Conservation (phyloP, 2,797 vertebrate species). For the Pseudochromis fuscus region DNA sequence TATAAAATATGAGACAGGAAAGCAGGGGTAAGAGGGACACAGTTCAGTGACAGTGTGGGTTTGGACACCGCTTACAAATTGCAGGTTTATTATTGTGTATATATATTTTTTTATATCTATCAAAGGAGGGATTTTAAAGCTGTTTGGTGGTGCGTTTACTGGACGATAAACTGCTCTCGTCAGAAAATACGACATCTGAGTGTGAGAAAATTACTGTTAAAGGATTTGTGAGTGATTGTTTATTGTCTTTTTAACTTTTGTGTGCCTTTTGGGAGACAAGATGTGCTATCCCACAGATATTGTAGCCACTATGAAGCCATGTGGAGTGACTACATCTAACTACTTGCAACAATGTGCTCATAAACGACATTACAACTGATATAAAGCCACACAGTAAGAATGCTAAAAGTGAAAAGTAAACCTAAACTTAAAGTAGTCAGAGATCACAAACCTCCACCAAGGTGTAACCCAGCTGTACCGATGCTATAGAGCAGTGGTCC, state of each 20-base stretch:
- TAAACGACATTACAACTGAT: no score
- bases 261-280: background rate
- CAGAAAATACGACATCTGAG: conserved; percentile 8
- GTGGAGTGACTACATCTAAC: no score
- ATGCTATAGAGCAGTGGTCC: no score
- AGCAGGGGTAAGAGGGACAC: conserved; percentile 41
- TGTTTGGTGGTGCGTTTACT: conserved; percentile 17
- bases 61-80: conserved; percentile 53
- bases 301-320: no score
- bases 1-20: conserved; percentile 60
- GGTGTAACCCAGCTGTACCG: no score
- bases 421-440: no score
- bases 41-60: conserved; percentile 50
- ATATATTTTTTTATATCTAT: conserved; percentile 23
- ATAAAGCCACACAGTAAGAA: background rate
- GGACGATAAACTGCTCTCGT: conserved; percentile 26
- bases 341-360: no score
- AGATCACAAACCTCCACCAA: no score
- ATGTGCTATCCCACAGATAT: conserved; percentile 7
- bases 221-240: conserved; percentile 3
- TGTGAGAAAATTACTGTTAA: conserved; percentile 28
- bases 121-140: conserved; percentile 23
- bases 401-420: conserved; percentile 31
- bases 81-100: conserved; percentile 42
- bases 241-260: conserved; percentile 11